These are phyloP conservation scores for Apolygus lucorum DNA, from an alignment of 1,140 invertebrate genomes.

Conservation along the genomic window DNA sequence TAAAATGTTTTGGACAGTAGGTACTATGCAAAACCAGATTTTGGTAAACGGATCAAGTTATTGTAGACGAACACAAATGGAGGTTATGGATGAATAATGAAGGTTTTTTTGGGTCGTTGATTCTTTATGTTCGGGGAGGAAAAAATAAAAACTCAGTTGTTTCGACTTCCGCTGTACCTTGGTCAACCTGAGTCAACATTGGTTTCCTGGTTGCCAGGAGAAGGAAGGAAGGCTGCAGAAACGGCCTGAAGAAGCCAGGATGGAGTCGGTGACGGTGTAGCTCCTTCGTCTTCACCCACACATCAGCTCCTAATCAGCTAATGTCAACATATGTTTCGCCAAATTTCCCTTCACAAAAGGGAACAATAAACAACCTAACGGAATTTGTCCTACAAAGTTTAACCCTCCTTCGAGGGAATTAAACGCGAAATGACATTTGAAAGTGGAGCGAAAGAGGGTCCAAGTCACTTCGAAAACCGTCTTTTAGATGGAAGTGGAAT, in stretches of 20 bases:
- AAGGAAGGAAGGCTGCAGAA: too few relatives aligned
- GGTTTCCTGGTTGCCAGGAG: slow-evolving; percentile 17
- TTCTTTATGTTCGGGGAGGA: too few relatives aligned
- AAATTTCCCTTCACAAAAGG: background rate
- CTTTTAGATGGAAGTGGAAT: too few relatives aligned
- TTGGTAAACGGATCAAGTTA: background rate
- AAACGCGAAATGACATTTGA: background rate
- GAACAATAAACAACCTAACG: background rate
- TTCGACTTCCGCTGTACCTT: slow-evolving; percentile 18
- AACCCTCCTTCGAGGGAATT: background rate
- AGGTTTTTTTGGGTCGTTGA: too few relatives aligned
- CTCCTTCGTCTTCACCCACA: slow-evolving; percentile 8
- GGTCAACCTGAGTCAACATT: slow-evolving; percentile 18
- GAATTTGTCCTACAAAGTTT: background rate
- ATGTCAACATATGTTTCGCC: slow-evolving; percentile 12
- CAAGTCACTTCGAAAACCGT: too few relatives aligned
- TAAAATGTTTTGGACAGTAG: too few relatives aligned
- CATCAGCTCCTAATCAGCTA: slow-evolving; percentile 14
- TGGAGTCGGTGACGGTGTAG: too few relatives aligned
- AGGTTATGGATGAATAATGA: background rate
- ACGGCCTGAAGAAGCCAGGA: too few relatives aligned
- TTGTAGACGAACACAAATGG: background rate
- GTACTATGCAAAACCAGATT: background rate
- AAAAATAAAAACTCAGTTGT: background rate
- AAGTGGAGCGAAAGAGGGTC: too few relatives aligned